A percentile compares a stretch with the other conserved stretches of the same genome.
Evolutionary conservation across 2,888 invertebrate species (phyloP).

Genomic region (Lordiphosa andalusiaca): DNA sequence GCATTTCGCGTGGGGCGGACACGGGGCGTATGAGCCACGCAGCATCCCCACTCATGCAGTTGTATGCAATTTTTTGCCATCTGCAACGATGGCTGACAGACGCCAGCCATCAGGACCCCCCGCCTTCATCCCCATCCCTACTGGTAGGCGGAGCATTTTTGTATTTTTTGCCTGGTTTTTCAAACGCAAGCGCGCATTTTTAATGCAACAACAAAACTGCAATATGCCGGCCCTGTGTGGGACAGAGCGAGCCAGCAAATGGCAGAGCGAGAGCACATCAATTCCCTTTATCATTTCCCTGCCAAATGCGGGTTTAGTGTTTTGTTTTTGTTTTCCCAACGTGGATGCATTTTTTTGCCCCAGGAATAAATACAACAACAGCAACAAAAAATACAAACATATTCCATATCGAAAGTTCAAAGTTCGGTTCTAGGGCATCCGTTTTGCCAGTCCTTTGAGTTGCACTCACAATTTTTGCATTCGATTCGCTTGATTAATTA

Average conservation of each 20-base stretch:
- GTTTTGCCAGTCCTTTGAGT: conserved; percentile 54
- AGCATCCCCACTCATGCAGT: conserved; percentile 38
- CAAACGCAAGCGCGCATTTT: conserved; percentile 80
- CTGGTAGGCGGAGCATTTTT: conserved; percentile 79
- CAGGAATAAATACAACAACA: conserved; percentile 24
- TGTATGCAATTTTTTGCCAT: conserved; percentile 52
- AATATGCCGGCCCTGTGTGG: conserved; percentile 7
- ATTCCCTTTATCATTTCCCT: conserved; percentile 18
- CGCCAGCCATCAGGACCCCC: conserved; percentile 23
- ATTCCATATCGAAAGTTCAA: conserved; percentile 64
- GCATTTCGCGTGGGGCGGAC: conserved; percentile 47
- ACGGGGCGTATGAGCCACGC: conserved; percentile 66
- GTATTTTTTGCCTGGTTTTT: conserved; percentile 72
- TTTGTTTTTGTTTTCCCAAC: conserved; percentile 33
- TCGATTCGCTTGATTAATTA: conserved; percentile 65
- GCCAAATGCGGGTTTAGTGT: conserved; percentile 64
- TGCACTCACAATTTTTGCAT: conserved; percentile 23
- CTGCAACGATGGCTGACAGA: conserved; percentile 51
- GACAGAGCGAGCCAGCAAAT: conserved; percentile 14
- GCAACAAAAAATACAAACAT: conserved; percentile 34
- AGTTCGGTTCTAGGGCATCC: conserved; percentile 66
- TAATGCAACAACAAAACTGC: conserved; percentile 60
- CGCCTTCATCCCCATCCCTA: too few species aligned
- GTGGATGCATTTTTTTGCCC: conserved; percentile 13
- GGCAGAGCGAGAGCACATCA: conserved; percentile 16